Percentiles rank a stretch among this genome's conserved stretches.
Conservation (phyloP, 2,113 vertebrate species). For the Protomyctophum bolini region DNA sequence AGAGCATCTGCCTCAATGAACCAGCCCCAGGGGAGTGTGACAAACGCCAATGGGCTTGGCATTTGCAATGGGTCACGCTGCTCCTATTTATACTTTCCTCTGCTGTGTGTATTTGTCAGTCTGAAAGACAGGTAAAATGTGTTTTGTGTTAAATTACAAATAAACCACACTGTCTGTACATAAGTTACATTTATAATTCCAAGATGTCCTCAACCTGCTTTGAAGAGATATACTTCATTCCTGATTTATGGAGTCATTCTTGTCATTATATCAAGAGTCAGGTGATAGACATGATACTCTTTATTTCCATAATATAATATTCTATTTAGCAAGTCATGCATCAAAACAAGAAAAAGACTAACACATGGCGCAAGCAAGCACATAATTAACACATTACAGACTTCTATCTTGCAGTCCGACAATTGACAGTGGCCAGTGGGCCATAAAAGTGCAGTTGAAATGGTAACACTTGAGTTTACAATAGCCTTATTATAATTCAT, state of each 20-base stretch:
- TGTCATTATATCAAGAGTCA: neutral
- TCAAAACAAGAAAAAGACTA: constrained; percentile 21
- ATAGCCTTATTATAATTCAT: too few species aligned
- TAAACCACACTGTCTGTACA: neutral
- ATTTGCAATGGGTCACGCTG: too few species aligned
- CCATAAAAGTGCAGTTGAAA: constrained; percentile 21
- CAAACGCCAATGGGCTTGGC: too few species aligned
- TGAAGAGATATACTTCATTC: neutral
- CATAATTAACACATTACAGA: constrained; percentile 4
- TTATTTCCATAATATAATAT: constrained; percentile 33
- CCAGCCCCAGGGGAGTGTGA: too few species aligned
- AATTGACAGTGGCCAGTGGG: constrained; percentile 6
- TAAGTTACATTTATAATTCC: neutral
- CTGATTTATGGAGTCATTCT: too few species aligned
- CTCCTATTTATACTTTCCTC: too few species aligned
- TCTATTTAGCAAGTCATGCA: constrained; percentile 49
- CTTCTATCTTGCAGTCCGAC: neutral
- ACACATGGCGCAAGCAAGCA: constrained; percentile 27
- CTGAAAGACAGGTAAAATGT: too few species aligned
- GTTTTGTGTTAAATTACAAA: too few species aligned
- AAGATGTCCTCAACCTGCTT: neutral
- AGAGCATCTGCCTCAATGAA: too few species aligned
- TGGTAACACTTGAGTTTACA: neutral
- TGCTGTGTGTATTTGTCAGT: too few species aligned
- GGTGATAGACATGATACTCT: constrained; percentile 13